Evolutionary conservation across 2,888 invertebrate genomes (phyloP).

Genomic region (Papilio protenor): DNA sequence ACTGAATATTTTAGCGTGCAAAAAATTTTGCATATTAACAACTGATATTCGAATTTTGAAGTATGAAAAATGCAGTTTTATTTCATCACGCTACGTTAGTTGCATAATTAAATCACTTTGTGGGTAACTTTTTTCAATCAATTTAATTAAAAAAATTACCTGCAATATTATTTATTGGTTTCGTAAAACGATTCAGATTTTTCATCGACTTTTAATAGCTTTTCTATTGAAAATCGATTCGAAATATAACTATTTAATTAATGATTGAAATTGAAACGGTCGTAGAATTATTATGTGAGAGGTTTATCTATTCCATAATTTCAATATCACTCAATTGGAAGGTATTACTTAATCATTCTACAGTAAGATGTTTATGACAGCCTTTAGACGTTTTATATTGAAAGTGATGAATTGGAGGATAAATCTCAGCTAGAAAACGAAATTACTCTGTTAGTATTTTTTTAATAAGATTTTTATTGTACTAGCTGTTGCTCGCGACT

Average conservation of each 20-base stretch:
- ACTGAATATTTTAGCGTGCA: neutral
- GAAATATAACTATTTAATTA: no score
- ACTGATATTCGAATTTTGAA: neutral
- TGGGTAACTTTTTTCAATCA: no score
- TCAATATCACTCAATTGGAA: slow-evolving; percentile 35
- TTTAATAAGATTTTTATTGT: neutral
- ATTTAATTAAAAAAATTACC: no score
- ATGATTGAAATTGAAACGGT: neutral
- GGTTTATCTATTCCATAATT: slow-evolving; percentile 13
- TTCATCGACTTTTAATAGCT: no score
- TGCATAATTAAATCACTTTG: neutral
- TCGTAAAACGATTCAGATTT: no score
- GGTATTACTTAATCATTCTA: slow-evolving; percentile 29
- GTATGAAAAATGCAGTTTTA: neutral
- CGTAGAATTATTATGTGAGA: neutral
- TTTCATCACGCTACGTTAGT: neutral
- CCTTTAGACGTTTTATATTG: slow-evolving; percentile 22
- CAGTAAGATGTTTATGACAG: slow-evolving; percentile 22
- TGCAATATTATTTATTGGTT: no score
- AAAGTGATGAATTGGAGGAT: slow-evolving; percentile 18
- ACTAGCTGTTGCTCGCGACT: no score
- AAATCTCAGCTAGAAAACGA: neutral
- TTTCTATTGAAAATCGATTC: no score
- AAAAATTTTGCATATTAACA: neutral
- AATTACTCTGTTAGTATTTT: neutral